Evolutionary conservation across 2,888 invertebrate genomes (phyloP).

Genomic region (Steinernema carpocapsae): DNA sequence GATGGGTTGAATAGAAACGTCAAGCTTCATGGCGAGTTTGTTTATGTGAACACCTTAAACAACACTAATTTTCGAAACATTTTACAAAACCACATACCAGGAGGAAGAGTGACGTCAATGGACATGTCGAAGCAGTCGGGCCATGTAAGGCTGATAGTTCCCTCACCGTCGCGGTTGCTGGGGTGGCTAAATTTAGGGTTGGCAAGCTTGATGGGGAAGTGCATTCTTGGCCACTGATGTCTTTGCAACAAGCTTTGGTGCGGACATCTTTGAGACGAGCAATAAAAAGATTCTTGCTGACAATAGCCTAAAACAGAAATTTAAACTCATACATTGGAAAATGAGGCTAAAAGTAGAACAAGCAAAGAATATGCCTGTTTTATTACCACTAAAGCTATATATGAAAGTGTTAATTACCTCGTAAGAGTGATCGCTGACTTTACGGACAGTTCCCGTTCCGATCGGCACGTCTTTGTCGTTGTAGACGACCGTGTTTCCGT

Average conservation of each 20-base stretch:
- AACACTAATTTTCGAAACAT: conserved; percentile 40
- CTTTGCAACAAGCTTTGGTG: conserved; percentile 60
- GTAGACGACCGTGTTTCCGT: conserved; percentile 67
- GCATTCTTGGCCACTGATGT: conserved; percentile 65
- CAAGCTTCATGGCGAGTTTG: conserved; percentile 66
- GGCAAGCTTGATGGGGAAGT: conserved; percentile 63
- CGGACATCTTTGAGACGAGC: conserved; percentile 64
- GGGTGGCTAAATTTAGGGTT: conserved; percentile 60
- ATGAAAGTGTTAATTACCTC: conserved; percentile 47
- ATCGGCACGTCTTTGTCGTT: conserved; percentile 67
- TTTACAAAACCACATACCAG: no score
- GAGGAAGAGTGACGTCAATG: conserved; percentile 66
- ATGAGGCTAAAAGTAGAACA: no score
- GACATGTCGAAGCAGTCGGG: conserved; percentile 68
- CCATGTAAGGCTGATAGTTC: conserved; percentile 63
- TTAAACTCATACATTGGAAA: not conserved
- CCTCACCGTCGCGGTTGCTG: conserved; percentile 57
- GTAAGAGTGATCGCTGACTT: conserved; percentile 58
- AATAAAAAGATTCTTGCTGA: conserved; percentile 66
- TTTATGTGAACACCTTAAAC: conserved; percentile 61
- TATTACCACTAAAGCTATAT: no score
- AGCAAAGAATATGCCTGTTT: no score
- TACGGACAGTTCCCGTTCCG: conserved; percentile 64
- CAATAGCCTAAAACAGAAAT: conserved; percentile 56
- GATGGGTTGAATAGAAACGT: conserved; percentile 67